Conservation (phyloP, 2,888 invertebrate species). For the Epinotia nisella region DNA sequence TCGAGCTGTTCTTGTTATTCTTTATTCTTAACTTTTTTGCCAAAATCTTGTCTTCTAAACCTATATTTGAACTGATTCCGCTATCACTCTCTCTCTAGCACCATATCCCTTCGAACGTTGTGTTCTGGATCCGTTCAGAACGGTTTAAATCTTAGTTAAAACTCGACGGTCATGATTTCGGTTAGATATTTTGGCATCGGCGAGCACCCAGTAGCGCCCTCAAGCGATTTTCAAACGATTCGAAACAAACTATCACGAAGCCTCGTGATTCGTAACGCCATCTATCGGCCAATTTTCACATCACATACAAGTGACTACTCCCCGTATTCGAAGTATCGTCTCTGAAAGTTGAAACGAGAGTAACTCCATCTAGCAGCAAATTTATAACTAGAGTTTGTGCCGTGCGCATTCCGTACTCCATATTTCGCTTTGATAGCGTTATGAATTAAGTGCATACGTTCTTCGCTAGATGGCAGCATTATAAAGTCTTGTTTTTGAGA, state of each 20-base stretch:
- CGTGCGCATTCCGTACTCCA: neutral
- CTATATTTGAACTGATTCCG: too few species aligned
- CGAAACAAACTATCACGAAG: neutral
- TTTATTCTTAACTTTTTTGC: too few species aligned
- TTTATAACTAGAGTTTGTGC: neutral
- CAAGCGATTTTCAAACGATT: neutral
- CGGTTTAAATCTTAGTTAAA: too few species aligned
- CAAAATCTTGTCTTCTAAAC: too few species aligned
- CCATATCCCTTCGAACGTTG: too few species aligned
- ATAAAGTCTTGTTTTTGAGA: neutral
- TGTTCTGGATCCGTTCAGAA: too few species aligned
- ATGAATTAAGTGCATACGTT: neutral
- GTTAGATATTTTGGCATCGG: too few species aligned
- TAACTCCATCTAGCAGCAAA: slow-evolving; percentile 13
- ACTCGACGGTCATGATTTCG: too few species aligned
- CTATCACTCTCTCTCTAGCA: too few species aligned
- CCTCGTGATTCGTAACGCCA: neutral
- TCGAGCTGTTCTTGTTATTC: neutral
- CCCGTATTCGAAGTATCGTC: neutral
- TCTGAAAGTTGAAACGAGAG: neutral
- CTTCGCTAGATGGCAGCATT: slow-evolving; percentile 3
- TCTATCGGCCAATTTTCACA: neutral
- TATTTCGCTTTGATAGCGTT: neutral
- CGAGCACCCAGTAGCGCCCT: too few species aligned
- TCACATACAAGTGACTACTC: neutral